Conservation (phyloP, 2,113 vertebrate species). For the Oreochromis aureus region DNA sequence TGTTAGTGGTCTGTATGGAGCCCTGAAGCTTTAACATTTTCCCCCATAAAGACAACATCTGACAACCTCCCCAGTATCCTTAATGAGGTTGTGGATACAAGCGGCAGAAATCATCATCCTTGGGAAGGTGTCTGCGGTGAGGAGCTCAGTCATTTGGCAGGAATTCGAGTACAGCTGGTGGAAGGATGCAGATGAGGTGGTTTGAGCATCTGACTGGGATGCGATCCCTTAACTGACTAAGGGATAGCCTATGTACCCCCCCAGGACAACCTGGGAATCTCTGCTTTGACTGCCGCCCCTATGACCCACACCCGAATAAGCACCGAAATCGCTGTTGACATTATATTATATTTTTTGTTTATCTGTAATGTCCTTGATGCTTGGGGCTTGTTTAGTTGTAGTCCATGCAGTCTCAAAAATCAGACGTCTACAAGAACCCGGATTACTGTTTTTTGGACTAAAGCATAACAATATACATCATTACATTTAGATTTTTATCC, state of each 20-base stretch:
- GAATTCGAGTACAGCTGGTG: rapidly evolving
- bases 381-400: not conserved
- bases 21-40: not conserved
- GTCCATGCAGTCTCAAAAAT: not conserved
- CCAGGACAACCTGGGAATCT: not conserved
- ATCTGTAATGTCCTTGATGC: not conserved
- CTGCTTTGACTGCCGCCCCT: not conserved
- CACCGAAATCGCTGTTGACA: not conserved
- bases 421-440: not conserved
- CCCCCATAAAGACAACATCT: not conserved
- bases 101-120: rapidly evolving
- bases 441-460: not conserved
- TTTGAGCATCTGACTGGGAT: not conserved
- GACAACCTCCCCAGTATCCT: not conserved
- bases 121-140: not conserved
- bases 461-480: not conserved
- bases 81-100: not conserved
- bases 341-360: not conserved
- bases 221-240: not conserved
- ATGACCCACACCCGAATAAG: not conserved
- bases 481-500: not conserved
- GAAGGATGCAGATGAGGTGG: not conserved
- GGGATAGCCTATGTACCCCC: not conserved
- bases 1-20: not conserved
- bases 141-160: not conserved